These are phyloP conservation scores for Stegastes partitus DNA, from an alignment of 2,113 vertebrate species.

Conservation along the genomic window DNA sequence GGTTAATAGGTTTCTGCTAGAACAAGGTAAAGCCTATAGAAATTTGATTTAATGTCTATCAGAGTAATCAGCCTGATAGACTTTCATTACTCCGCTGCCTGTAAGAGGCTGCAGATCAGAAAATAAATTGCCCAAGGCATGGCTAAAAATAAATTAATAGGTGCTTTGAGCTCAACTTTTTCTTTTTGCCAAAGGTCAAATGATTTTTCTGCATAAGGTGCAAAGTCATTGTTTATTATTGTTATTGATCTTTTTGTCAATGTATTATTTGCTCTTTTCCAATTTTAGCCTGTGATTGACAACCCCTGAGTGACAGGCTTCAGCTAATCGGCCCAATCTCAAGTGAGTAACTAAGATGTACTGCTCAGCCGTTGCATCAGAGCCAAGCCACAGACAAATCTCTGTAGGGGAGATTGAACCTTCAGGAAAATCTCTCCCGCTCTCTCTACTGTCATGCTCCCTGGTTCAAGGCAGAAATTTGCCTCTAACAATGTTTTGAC, in stretches of 20 bases:
- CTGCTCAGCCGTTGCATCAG: slow-evolving; percentile 36
- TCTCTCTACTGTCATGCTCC: slow-evolving; percentile 11
- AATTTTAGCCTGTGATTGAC: slow-evolving; percentile 14
- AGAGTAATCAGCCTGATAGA: slow-evolving; percentile 18
- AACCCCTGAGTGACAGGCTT: slow-evolving; percentile 36
- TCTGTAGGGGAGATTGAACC: slow-evolving; percentile 24
- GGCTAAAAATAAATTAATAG: slow-evolving; percentile 16
- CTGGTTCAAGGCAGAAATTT: slow-evolving; percentile 36
- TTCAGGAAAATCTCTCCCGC: slow-evolving; percentile 41
- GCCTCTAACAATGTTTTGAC: slow-evolving; percentile 50
- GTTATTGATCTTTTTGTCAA: slow-evolving; percentile 1
- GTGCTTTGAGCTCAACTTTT: slow-evolving; percentile 1
- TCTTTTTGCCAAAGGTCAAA: slow-evolving; percentile 30
- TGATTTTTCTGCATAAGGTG: background rate
- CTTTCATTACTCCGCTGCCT: background rate
- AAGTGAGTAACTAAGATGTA: slow-evolving; percentile 13
- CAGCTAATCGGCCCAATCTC: slow-evolving; percentile 44
- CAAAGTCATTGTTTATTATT: slow-evolving; percentile 24
- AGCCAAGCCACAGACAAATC: slow-evolving; percentile 46
- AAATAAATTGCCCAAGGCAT: slow-evolving; percentile 22
- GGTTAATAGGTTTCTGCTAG: slow-evolving; percentile 38
- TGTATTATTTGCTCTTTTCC: slow-evolving; percentile 1
- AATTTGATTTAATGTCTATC: slow-evolving; percentile 33
- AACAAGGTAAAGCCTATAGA: slow-evolving; percentile 14
- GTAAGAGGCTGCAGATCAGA: background rate